Base-by-base conservation (phyloP, 2,797 vertebrate genomes). In the Arnoldichthys spilopterus region DNA sequence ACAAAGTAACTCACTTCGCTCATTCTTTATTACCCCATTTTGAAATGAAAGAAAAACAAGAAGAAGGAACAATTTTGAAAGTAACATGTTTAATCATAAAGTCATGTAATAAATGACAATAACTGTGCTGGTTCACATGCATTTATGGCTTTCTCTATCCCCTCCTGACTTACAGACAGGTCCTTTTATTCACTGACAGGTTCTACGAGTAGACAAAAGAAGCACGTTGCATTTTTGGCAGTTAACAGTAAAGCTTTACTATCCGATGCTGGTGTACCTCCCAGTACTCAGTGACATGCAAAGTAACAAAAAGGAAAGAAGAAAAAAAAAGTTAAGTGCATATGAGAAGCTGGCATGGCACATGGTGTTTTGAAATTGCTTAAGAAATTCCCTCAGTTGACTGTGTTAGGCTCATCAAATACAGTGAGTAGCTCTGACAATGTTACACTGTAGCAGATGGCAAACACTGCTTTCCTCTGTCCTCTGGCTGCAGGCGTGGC, bases 61-160 rank as follows among this genome's bases (percentile, higher is more conserved):
- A 64, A 59, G 67, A 22, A 61, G 32, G 49, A 49, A 79, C 45
- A 47, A 45, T 18, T 75, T 67, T 83, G 78, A 67, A 87, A 81
- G 75, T 72, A 80, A 80, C 75, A 81, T 62, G 64, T 85, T 87
- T 87, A 86, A 84, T 88, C 81, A 83, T 85, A 64, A 64, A 64
- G 77, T 74, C 81, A 78, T 84, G 86, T 83, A 85, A 85, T 78
- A 87, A 79, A 87, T 79, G 77, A 72, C 73, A 88, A 88, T 89
- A 91, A 88, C 84, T 83, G 87, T 87, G 86, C 86, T 88, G 86
- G 81, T 87, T 84, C 81, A 82, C 83, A 78, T 93, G 88, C 85
- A 85, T 85, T 76, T 86, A 80, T 83, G 78, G 81, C 83, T 83
- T 82, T 83, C 88, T 79, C 81, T 79, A 79, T 83, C 81, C 82